phyloP scores from a whole-genome alignment of 2,888 invertebrate genomes.

The Heteropelma amictum region DNA sequence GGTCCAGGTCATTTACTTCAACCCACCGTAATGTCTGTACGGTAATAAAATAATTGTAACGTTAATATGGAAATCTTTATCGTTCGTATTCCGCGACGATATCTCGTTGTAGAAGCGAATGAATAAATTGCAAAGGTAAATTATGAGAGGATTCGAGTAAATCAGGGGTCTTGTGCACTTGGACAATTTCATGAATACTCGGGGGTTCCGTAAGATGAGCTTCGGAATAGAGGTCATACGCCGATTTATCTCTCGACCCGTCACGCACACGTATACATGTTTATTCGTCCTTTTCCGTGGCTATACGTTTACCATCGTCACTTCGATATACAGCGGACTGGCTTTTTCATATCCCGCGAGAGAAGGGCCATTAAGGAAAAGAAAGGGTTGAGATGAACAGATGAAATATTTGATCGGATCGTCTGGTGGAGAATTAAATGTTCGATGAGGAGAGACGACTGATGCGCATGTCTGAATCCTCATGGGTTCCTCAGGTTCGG shows the following conservation, averaged over 20 bases:
- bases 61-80: too few species aligned
- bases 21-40: too few species aligned
- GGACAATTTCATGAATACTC: background rate
- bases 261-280: constrained; percentile 29
- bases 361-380: constrained; percentile 3
- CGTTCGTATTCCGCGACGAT: too few species aligned
- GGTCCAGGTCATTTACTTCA: too few species aligned
- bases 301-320: constrained; percentile 20
- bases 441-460: constrained; percentile 40
- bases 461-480: constrained; percentile 47
- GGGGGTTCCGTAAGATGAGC: background rate
- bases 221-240: constrained; percentile 24
- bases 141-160: background rate
- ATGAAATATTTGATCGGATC: constrained; percentile 65
- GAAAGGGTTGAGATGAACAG: constrained; percentile 18
- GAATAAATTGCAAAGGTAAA: too few species aligned
- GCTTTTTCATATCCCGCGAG: constrained; percentile 24
- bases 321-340: constrained; percentile 48
- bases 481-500: constrained; percentile 42
- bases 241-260: constrained; percentile 7
- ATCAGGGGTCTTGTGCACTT: background rate
- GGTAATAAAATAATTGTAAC: too few species aligned
- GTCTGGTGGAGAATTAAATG: constrained; percentile 53
- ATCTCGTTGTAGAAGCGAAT: too few species aligned
- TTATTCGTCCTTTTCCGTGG: constrained; percentile 19